Evolutionary conservation across 2,113 vertebrate genomes (phyloP).

Genomic region (Odocoileus hemionus): DNA sequence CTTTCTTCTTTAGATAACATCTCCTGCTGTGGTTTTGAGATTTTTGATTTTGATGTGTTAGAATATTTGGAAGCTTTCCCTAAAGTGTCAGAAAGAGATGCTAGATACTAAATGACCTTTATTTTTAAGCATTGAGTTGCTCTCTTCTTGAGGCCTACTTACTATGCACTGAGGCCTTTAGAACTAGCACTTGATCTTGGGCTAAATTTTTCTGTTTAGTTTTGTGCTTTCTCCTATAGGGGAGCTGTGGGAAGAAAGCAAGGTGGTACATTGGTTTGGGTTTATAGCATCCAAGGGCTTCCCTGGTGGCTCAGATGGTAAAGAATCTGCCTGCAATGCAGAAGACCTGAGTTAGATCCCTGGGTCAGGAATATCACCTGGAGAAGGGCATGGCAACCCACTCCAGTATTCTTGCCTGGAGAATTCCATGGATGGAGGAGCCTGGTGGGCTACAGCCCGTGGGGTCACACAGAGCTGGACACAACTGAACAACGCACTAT

Average conservation of each 20-base stretch:
- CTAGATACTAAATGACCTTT: not conserved
- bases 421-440: not conserved
- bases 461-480: not conserved
- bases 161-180: not conserved
- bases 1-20: slow-evolving; percentile 44
- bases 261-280: not conserved
- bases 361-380: not conserved
- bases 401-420: not conserved
- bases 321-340: not conserved
- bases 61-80: slow-evolving; percentile 17
- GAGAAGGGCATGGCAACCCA: not conserved
- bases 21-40: slow-evolving; percentile 28
- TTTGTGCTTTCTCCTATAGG: not conserved
- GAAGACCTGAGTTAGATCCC: not conserved
- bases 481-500: not conserved
- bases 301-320: not conserved
- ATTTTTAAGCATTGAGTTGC: slow-evolving; percentile 17
- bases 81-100: not conserved
- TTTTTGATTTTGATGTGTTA: slow-evolving; percentile 44
- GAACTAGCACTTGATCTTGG: not conserved
- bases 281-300: not conserved
- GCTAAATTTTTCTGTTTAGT: not conserved
- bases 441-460: not conserved
- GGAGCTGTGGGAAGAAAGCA: not conserved
- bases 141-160: not conserved